Evolutionary conservation across 2,888 invertebrate genomes (phyloP), one percentile per base, ranked within the genome.

Genomic region (Dione vanillae): DNA sequence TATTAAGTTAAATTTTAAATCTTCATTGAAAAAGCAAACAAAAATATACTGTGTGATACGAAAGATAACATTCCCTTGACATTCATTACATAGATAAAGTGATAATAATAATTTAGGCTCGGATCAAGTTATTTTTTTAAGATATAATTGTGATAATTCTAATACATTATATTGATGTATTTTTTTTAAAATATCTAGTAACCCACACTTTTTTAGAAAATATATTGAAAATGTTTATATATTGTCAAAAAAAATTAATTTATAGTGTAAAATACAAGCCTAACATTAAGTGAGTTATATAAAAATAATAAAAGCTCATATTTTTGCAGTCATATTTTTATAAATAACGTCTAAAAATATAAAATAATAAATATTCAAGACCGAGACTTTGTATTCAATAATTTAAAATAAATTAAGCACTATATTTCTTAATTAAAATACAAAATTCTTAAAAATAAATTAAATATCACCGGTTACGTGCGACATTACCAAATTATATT

Each of bases 21-120:
- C n/a, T n/a, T n/a, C n/a, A n/a, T n/a, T n/a, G n/a, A n/a, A n/a
- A n/a, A n/a, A 40, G 14, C 49, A 40, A 64, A 64, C 51, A 64
- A 64, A 37, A 51, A 27, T 56, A 27, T 45, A 43, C n/a, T 49
- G 27, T 47, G 40, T 64, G 51, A 64, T 64, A 51, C 40, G 19
- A 14, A 37, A 64, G 64, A 64, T 64, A 64, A 64, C 64, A 64
- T 64, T 64, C 49, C 64, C 49, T 49, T 64, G 64, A 64, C 64
- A 64, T 64, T 64, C 62, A 64, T 64, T 37, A 64, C 19, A 20
- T 37, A 49, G 64, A 64, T 64, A 64, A 51, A 16, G 41, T 11
- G 45, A 61, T 61, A 61, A 45, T 49, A 67, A 19, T 37, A 58
- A 67, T 51, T 56, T 43, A 59, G 20, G 47, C 12, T 6, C 19